phyloP scores from a whole-genome alignment of 92 coral and sea anemone genomes.

The Scolanthus callimorphus region DNA sequence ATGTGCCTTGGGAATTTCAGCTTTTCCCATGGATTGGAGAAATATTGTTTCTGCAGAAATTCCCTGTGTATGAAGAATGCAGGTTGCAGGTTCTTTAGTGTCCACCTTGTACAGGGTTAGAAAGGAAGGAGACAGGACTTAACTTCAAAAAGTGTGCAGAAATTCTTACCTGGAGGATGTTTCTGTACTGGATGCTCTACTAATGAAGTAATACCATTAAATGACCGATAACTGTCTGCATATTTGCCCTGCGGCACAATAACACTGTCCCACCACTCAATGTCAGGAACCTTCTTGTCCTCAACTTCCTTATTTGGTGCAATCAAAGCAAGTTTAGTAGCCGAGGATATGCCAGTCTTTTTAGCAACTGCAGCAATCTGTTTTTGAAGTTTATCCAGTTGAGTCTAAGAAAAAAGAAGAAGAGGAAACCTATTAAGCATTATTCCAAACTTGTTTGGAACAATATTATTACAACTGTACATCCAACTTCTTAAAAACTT shows the following conservation, averaged over 20 bases:
- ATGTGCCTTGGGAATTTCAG: too few relatives aligned
- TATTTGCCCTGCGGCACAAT: conserved; percentile 65
- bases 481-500: too few relatives aligned
- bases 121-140: too few relatives aligned
- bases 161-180: conserved; percentile 82
- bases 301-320: conserved; percentile 86
- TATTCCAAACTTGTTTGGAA: too few relatives aligned
- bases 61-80: too few relatives aligned
- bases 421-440: too few relatives aligned
- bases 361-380: conserved; percentile 98
- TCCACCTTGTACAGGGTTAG: too few relatives aligned
- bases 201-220: conserved; percentile 69
- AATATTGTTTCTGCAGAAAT: too few relatives aligned
- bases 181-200: conserved; percentile 90
- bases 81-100: too few relatives aligned
- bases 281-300: conserved; percentile 74
- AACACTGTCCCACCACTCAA: conserved; percentile 97
- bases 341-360: conserved; percentile 98
- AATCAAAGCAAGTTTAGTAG: conserved; percentile 92
- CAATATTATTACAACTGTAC: too few relatives aligned
- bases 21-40: too few relatives aligned
- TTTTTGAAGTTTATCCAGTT: conserved; percentile 91
- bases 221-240: conserved; percentile 18
- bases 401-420: conserved; percentile 58
- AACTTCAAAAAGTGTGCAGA: too few relatives aligned